phyloP scores from a whole-genome alignment of 2,113 vertebrate genomes.

The Sciurus niger region DNA sequence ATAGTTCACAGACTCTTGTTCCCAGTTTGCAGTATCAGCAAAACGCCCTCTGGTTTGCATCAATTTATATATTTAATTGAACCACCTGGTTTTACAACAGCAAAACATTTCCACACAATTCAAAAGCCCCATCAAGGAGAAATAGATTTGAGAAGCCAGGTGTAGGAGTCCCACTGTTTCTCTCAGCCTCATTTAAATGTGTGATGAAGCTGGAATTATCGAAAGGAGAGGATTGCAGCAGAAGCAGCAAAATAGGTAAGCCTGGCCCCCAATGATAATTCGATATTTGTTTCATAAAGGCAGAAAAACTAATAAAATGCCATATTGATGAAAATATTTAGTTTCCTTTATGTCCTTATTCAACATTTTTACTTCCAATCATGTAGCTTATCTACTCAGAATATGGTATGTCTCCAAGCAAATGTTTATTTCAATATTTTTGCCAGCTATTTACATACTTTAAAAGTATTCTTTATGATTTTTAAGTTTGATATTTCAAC shows the following conservation, averaged over 20 bases:
- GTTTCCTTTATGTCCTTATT: not conserved
- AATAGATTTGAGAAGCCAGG: conserved; percentile 21
- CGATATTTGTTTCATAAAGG: conserved; percentile 52
- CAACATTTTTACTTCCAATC: not conserved
- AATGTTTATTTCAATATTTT: conserved; percentile 59
- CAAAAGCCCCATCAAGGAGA: not conserved
- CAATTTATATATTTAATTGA: conserved; percentile 70
- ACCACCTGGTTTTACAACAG: conserved; percentile 55
- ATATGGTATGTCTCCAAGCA: conserved; percentile 24
- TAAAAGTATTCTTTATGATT: not conserved
- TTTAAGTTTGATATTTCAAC: conserved; percentile 63
- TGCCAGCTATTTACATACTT: not conserved
- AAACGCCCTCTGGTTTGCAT: not conserved
- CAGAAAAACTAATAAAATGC: not conserved
- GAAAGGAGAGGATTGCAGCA: not conserved
- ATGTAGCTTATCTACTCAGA: not conserved
- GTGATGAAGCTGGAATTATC: not conserved
- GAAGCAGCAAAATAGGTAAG: not conserved
- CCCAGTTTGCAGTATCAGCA: conserved; percentile 15
- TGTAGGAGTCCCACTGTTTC: not conserved
- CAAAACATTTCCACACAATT: conserved; percentile 37
- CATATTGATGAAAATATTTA: conserved; percentile 36
- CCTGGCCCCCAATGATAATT: not conserved
- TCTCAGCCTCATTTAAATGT: not conserved
- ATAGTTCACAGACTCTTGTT: conserved; percentile 13